Percentiles rank a stretch among this genome's conserved stretches.
These are phyloP conservation scores for Sphecodes monilicornis DNA, from an alignment of 2,888 invertebrate genomes.

Conservation along the genomic window DNA sequence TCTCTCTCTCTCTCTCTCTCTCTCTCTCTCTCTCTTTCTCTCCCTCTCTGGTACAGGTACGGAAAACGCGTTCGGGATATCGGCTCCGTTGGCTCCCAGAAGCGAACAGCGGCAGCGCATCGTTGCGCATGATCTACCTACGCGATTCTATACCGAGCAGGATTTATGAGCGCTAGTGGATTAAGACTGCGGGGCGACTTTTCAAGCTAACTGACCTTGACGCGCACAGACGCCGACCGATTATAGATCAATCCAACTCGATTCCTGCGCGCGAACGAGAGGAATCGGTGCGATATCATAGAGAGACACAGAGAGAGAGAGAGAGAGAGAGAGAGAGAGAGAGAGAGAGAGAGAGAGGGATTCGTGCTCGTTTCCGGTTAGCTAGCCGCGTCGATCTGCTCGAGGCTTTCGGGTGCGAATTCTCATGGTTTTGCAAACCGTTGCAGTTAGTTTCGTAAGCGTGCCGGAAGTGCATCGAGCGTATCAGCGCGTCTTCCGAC, in stretches of 20 bases:
- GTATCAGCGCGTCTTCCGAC: background rate
- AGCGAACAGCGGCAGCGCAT: slow-evolving; percentile 38
- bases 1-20: background rate
- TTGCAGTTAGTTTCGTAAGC: background rate
- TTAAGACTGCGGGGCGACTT: slow-evolving; percentile 52
- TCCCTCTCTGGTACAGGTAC: background rate
- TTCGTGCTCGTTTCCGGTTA: background rate
- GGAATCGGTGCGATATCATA: slow-evolving; percentile 9
- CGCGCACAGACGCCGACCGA: slow-evolving; percentile 48
- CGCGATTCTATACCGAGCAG: slow-evolving; percentile 47
- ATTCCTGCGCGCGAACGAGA: slow-evolving; percentile 6
- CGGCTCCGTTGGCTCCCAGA: slow-evolving; percentile 3
- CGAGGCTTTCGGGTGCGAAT: background rate
- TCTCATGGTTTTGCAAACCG: background rate
- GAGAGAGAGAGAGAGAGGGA: background rate
- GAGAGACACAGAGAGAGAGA: too few species aligned
- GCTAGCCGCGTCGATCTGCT: background rate
- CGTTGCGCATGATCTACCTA: slow-evolving; percentile 68
- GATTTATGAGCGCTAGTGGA: slow-evolving; percentile 64
- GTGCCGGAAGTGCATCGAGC: background rate
- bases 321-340: background rate
- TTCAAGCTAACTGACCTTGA: slow-evolving; percentile 61
- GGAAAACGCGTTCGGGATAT: slow-evolving; percentile 32
- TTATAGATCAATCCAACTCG: slow-evolving; percentile 43
- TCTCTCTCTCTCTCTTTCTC: background rate